Percentiles rank a stretch among this genome's conserved stretches.
These are phyloP conservation scores for Aphelinus atriplicis DNA, from an alignment of 1,140 invertebrate genomes.

Conservation along the genomic window DNA sequence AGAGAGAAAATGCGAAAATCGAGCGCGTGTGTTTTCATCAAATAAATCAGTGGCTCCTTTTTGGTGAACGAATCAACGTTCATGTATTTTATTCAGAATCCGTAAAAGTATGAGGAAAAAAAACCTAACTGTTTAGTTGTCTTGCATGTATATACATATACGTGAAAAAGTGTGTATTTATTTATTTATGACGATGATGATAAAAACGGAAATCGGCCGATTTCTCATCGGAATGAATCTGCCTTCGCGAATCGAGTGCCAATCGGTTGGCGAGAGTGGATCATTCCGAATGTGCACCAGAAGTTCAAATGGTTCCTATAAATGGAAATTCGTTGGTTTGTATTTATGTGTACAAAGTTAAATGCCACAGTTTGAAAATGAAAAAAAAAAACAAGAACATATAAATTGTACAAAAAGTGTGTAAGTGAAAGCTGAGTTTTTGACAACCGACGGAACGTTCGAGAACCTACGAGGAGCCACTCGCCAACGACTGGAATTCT, in stretches of 20 bases:
- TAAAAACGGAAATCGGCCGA: neutral
- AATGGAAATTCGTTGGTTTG: neutral
- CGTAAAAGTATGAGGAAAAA: neutral
- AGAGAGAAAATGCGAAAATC: neutral
- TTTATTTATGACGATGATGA: neutral
- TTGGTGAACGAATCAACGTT: slow-evolving; percentile 6
- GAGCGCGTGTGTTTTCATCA: no score
- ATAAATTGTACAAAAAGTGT: slow-evolving; percentile 19
- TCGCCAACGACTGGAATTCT: slow-evolving; percentile 14
- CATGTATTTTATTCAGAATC: neutral
- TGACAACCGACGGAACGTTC: slow-evolving; percentile 8
- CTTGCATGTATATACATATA: neutral
- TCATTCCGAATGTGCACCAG: no score
- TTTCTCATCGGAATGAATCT: neutral
- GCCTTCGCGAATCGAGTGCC: no score
- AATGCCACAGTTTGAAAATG: no score
- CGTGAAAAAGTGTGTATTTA: slow-evolving; percentile 2
- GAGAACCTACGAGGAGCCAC: slow-evolving; percentile 12
- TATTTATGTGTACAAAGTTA: neutral
- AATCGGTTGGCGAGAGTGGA: no score
- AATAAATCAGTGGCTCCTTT: neutral
- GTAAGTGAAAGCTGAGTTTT: slow-evolving; percentile 7
- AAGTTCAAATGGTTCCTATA: neutral
- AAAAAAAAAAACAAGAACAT: no score
- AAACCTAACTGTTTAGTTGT: slow-evolving; percentile 4